phyloP scores from a whole-genome alignment of 1,140 invertebrate genomes.

The Drosophila grimshawi region DNA sequence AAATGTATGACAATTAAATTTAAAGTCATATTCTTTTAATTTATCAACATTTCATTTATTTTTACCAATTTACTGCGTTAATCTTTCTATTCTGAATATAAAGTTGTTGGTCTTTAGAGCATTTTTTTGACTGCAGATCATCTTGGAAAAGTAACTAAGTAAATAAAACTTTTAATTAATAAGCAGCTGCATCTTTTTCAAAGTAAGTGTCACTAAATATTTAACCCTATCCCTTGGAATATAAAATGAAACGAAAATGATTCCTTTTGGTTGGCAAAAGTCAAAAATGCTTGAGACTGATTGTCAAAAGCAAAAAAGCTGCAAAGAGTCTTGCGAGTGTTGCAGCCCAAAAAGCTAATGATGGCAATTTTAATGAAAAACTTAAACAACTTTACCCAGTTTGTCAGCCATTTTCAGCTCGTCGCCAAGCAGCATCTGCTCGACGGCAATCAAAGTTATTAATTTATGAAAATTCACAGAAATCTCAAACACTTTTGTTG shows the following conservation, averaged over 20 bases:
- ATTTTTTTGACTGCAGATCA: too few relatives aligned
- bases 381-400: constrained; percentile 42
- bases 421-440: constrained; percentile 4
- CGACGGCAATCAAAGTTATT: constrained; percentile 62
- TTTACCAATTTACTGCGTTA: too few relatives aligned
- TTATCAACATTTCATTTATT: too few relatives aligned
- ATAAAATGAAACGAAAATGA: constrained; percentile 1
- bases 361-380: constrained; percentile 62
- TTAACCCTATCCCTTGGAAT: background rate
- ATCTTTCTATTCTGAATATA: too few relatives aligned
- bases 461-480: constrained; percentile 53
- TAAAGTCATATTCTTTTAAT: too few relatives aligned
- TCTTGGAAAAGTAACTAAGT: background rate
- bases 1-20: too few relatives aligned
- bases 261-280: background rate
- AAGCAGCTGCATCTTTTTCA: constrained; percentile 11
- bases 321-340: background rate
- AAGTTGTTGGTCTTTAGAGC: too few relatives aligned
- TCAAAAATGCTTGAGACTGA: constrained; percentile 22
- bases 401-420: background rate
- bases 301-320: constrained; percentile 42
- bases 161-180: constrained; percentile 33
- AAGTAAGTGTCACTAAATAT: constrained; percentile 18
- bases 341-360: constrained; percentile 40
- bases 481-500: constrained; percentile 33